These are phyloP conservation scores for Melanerpes aurifrons DNA, from an alignment of 2,113 vertebrate species.

Conservation along the genomic window DNA sequence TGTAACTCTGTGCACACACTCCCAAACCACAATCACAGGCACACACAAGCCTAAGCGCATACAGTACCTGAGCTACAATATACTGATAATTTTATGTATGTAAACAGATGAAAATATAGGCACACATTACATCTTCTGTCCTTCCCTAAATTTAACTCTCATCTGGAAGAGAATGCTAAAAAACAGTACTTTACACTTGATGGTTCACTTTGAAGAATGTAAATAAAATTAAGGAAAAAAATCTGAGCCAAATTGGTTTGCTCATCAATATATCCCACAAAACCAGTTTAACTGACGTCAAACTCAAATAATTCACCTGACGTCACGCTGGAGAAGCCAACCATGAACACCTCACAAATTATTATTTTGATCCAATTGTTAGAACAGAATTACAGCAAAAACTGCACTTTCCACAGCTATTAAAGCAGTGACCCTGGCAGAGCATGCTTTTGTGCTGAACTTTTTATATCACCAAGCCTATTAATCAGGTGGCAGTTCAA, in stretches of 20 bases:
- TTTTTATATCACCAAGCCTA: slow-evolving; percentile 72
- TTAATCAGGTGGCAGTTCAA: slow-evolving; percentile 78
- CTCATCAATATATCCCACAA: background rate
- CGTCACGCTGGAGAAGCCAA: slow-evolving; percentile 56
- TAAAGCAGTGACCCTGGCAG: slow-evolving; percentile 72
- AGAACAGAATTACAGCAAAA: slow-evolving; percentile 65
- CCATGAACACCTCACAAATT: slow-evolving; percentile 53
- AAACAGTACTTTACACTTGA: background rate
- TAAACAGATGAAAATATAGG: background rate
- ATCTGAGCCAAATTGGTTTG: background rate
- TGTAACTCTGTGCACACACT: background rate
- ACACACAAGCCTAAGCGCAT: background rate
- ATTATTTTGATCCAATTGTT: slow-evolving; percentile 75
- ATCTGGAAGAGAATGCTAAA: background rate
- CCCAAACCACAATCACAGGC: background rate
- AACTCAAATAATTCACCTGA: slow-evolving; percentile 67
- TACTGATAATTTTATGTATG: background rate
- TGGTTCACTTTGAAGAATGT: background rate
- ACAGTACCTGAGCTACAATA: background rate
- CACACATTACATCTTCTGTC: background rate
- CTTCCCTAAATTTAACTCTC: background rate
- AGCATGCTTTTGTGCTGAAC: slow-evolving; percentile 59
- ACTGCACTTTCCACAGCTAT: slow-evolving; percentile 69
- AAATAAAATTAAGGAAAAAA: background rate
- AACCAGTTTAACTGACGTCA: slow-evolving; percentile 41